Evolutionary conservation across 2,797 vertebrate species (phyloP), one percentile per base, ranked within the genome.

Genomic region (Babyrousa celebensis): DNA sequence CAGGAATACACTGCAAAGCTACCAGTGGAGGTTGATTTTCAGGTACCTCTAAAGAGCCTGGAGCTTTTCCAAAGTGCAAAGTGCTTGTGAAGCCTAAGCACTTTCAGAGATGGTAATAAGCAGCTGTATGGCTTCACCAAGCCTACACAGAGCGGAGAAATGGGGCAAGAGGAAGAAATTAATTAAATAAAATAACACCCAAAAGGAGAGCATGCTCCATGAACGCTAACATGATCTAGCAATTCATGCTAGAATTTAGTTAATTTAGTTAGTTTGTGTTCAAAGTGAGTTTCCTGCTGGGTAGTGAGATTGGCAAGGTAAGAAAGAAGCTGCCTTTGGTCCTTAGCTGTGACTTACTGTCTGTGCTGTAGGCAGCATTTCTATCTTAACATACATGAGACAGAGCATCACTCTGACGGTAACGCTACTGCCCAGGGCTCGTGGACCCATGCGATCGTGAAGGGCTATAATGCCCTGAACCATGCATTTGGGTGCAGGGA

Each of bases 11-110:
- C 43, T 52, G 52, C 15, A 14, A 93, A 77, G 54, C 32, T 52
- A 15, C 43, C 40, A 27, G n/a, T 8, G 25, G 43, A 54, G 43
- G 58, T 29, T 16, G 72, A 54, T 25, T 85, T 18, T 52, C 60
- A 74, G 82, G 6, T 11, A 0, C 18, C 58, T 65, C 71, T 40
- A 9, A 74, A 72, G 56, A 48, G 40, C 52, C 15, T n/a, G n/a
- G 29, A 29, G 27, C 52, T 87, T 95, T 71, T 68, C 92, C 91
- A 62, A 67, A n/a, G 90, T 20, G 29, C 67, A 68, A 91, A 63
- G 54, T 78, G 21, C 70, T 90, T 84, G 15, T 27, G n/a, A 75
- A 92, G 52, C 77, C 63, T 62, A 40, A 83, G 20, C 10, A 25
- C 48, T 89, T 91, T 60, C 48, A 6, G 25, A 72, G 54, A 6